Percentiles rank a stretch among this genome's conserved stretches.
Evolutionary conservation across 2,888 invertebrate species (phyloP).

Genomic region (Adelphocoris suturalis): DNA sequence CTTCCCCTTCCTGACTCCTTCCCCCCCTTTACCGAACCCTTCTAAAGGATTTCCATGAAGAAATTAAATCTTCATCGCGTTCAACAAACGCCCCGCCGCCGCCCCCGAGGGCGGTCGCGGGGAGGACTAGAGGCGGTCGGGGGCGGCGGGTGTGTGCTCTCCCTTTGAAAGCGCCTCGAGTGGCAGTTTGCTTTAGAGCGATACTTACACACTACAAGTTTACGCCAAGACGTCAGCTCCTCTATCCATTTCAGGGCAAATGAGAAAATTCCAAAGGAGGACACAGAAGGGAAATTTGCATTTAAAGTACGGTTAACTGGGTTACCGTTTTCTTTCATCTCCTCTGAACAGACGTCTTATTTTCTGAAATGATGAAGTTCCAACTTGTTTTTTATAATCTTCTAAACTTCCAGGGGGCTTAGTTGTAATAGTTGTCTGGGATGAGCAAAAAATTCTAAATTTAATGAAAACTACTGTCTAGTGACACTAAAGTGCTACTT

Average conservation of each 20-base stretch:
- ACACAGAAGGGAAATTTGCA: neutral
- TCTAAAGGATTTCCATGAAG: slow-evolving; percentile 2
- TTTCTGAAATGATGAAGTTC: neutral
- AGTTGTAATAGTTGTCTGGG: neutral
- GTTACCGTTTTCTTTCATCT: slow-evolving; percentile 29
- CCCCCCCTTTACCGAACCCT: neutral
- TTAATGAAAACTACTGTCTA: no score
- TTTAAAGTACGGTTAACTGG: slow-evolving; percentile 15
- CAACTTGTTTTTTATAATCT: neutral
- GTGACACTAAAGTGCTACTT: no score
- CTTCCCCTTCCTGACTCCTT: neutral
- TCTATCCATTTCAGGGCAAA: slow-evolving; percentile 29
- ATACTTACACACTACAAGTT: neutral
- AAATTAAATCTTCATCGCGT: slow-evolving; percentile 57
- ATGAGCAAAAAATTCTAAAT: no score
- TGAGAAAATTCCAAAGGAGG: slow-evolving; percentile 27
- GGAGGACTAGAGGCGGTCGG: neutral
- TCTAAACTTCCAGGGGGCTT: no score
- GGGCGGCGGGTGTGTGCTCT: neutral
- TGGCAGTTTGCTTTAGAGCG: slow-evolving; percentile 47
- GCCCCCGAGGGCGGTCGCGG: neutral
- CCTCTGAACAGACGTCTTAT: neutral
- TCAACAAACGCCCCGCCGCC: neutral
- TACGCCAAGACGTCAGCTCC: slow-evolving; percentile 7
- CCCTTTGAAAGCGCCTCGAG: slow-evolving; percentile 44